These are phyloP conservation scores for Phaedon cochleariae DNA, from an alignment of 2,888 invertebrate species.

Conservation along the genomic window DNA sequence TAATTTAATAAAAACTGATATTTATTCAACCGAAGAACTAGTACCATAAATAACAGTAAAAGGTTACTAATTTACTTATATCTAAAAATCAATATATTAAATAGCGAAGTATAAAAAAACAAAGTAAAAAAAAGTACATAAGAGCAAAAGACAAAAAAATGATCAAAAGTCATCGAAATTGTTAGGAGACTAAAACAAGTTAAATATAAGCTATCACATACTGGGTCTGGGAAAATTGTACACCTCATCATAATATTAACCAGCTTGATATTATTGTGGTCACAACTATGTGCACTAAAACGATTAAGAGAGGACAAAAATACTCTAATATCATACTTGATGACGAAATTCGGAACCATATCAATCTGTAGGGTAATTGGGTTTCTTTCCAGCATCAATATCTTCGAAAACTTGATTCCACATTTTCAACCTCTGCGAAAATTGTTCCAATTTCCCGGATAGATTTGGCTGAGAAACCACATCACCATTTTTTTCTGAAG, in stretches of 20 bases:
- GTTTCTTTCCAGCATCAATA: constrained; percentile 33
- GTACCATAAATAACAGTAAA: background rate
- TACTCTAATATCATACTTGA: background rate
- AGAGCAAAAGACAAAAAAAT: background rate
- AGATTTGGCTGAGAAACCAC: constrained; percentile 11
- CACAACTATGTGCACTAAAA: background rate
- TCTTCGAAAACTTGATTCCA: constrained; percentile 52
- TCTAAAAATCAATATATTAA: background rate
- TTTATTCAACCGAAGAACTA: background rate
- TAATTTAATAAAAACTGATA: background rate
- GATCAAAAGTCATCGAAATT: background rate
- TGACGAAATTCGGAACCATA: background rate
- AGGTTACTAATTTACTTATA: background rate
- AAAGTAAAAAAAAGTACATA: background rate
- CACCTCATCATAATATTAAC: background rate
- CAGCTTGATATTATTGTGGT: background rate
- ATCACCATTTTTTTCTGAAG: constrained; percentile 34
- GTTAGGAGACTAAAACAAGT: background rate
- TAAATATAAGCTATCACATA: background rate
- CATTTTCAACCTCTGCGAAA: constrained; percentile 52
- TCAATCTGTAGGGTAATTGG: background rate
- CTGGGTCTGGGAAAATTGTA: background rate
- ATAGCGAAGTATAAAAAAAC: background rate
- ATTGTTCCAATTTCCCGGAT: constrained; percentile 51
- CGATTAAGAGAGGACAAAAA: background rate